Evolutionary conservation across 1,140 invertebrate genomes (phyloP).

Genomic region (Fopius arisanus): DNA sequence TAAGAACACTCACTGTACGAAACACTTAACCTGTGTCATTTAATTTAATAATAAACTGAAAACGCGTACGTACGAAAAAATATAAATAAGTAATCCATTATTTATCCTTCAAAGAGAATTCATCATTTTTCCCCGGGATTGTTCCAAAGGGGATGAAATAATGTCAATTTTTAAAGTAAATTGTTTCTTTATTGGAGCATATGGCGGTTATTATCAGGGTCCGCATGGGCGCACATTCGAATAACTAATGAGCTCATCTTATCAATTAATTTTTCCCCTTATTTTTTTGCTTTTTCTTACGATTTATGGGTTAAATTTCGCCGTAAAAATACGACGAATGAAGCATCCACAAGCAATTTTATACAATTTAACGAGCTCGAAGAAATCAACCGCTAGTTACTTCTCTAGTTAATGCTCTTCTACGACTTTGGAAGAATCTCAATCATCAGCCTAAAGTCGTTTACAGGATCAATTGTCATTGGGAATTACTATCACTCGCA

Average conservation of each 20-base stretch:
- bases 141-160: background rate
- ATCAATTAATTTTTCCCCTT: background rate
- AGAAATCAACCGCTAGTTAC: background rate
- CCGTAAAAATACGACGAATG: background rate
- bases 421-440: too few relatives aligned
- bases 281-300: too few relatives aligned
- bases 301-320: too few relatives aligned
- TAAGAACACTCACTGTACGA: constrained; percentile 60
- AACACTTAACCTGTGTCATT: constrained; percentile 63
- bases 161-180: constrained; percentile 39
- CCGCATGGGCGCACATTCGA: constrained; percentile 35
- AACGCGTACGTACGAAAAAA: constrained; percentile 59
- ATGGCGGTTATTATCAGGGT: constrained; percentile 54
- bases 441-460: background rate
- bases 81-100: background rate
- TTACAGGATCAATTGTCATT: background rate
- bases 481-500: background rate
- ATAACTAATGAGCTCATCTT: constrained; percentile 27
- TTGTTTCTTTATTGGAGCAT: constrained; percentile 52
- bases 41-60: constrained; percentile 67
- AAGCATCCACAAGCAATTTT: background rate
- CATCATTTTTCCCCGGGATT: background rate
- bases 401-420: background rate
- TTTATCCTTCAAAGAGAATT: too few relatives aligned
- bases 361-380: background rate